These are phyloP conservation scores for Agrenia bidenticulata DNA, from an alignment of 2,888 invertebrate species.

Conservation along the genomic window DNA sequence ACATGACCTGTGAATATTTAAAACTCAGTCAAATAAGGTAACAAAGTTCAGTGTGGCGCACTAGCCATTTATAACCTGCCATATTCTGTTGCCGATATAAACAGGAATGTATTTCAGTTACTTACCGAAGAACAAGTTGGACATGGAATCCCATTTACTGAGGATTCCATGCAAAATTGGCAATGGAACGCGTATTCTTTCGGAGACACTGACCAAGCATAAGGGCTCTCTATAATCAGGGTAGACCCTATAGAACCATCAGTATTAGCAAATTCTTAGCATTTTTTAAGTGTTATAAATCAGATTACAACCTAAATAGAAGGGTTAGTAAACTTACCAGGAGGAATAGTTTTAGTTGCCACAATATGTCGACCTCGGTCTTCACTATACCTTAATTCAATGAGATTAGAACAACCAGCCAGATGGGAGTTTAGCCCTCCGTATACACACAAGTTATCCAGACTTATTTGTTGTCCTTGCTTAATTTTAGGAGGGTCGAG, in stretches of 20 bases:
- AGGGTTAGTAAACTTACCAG: no score
- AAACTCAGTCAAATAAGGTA: no score
- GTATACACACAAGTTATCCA: slow-evolving; percentile 7
- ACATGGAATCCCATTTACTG: slow-evolving; percentile 53
- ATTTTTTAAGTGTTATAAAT: no score
- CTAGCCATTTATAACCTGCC: no score
- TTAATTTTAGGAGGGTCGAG: no score
- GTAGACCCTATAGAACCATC: slow-evolving; percentile 55
- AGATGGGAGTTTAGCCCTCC: slow-evolving; percentile 28
- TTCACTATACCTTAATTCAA: slow-evolving; percentile 35
- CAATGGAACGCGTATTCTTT: slow-evolving; percentile 55
- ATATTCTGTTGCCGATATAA: no score
- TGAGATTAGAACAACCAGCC: slow-evolving; percentile 31
- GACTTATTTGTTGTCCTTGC: neutral
- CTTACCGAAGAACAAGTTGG: slow-evolving; percentile 53
- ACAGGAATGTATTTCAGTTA: no score
- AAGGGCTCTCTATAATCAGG: slow-evolving; percentile 58
- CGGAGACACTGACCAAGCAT: slow-evolving; percentile 56
- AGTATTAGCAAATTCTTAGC: no score
- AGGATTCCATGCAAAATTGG: slow-evolving; percentile 55
- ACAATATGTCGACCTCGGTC: slow-evolving; percentile 44
- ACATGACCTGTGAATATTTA: slow-evolving; percentile 58
- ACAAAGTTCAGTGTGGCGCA: no score
- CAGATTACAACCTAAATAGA: no score
- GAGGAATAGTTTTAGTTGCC: slow-evolving; percentile 44